Percentiles rank a stretch among this genome's conserved stretches.
Evolutionary conservation across 2,888 invertebrate species (phyloP).

Genomic region (Pocota personata): DNA sequence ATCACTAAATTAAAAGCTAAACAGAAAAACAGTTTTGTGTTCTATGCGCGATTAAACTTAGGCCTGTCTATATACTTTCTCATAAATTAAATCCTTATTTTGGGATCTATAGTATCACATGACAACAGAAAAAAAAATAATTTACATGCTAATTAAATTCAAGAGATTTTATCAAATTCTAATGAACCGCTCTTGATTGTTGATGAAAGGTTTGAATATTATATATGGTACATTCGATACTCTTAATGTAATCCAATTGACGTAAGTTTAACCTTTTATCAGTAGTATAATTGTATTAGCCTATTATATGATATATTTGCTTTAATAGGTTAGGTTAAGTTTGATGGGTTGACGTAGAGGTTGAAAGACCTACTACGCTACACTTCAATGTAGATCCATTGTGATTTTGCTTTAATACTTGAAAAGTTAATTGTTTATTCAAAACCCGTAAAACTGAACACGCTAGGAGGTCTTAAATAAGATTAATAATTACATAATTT

Average conservation of each 20-base stretch:
- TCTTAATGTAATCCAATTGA: not conserved
- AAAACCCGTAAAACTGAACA: not conserved
- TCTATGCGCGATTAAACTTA: not conserved
- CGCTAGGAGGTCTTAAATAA: not conserved
- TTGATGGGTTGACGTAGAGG: too few relatives aligned
- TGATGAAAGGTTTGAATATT: not conserved
- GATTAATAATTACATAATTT: not conserved
- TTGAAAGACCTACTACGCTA: too few relatives aligned
- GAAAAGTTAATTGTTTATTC: too few relatives aligned
- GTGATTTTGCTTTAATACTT: not conserved
- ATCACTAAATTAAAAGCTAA: not conserved
- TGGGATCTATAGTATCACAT: not conserved
- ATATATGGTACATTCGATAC: not conserved
- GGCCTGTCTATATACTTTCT: not conserved
- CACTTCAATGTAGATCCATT: too few relatives aligned
- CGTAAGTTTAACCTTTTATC: too few relatives aligned
- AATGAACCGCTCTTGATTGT: not conserved
- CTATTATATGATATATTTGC: too few relatives aligned
- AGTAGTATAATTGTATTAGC: too few relatives aligned
- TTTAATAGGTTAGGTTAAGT: too few relatives aligned
- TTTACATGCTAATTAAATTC: not conserved
- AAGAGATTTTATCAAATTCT: not conserved
- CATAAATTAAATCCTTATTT: not conserved
- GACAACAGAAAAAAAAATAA: not conserved
- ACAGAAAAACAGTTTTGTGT: not conserved